These are phyloP conservation scores for Macrotis lagotis DNA, from an alignment of 2,113 vertebrate genomes.

Conservation along the genomic window DNA sequence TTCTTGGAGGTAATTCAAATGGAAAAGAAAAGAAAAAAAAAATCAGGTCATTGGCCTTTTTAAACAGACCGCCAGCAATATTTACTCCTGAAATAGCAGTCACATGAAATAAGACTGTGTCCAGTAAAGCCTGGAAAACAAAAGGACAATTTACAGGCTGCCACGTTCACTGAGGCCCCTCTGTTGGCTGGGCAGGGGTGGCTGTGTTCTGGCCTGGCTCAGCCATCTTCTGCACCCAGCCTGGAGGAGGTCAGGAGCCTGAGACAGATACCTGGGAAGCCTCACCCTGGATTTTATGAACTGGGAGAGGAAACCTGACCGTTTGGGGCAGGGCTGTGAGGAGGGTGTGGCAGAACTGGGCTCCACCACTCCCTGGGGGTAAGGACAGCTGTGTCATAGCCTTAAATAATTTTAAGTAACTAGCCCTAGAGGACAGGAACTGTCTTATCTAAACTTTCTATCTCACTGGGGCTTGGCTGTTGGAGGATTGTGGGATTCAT, in stretches of 20 bases:
- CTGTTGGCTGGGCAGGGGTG: slow-evolving; percentile 63
- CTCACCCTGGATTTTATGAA: not conserved
- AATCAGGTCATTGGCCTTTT: slow-evolving; percentile 87
- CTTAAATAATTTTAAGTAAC: not conserved
- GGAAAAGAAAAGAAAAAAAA: slow-evolving; percentile 74
- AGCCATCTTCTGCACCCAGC: slow-evolving; percentile 27
- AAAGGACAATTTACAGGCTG: slow-evolving; percentile 84
- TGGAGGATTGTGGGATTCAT: not conserved
- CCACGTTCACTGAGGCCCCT: slow-evolving; percentile 68
- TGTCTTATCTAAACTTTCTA: not conserved
- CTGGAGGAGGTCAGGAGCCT: not conserved
- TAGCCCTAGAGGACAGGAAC: not conserved
- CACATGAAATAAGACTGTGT: slow-evolving; percentile 85
- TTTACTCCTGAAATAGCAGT: slow-evolving; percentile 88
- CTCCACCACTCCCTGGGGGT: not conserved
- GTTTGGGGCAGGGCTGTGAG: not conserved
- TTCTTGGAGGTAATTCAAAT: slow-evolving; percentile 83
- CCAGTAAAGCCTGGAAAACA: slow-evolving; percentile 84
- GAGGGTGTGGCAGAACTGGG: not conserved
- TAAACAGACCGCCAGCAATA: slow-evolving; percentile 85
- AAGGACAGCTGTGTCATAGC: not conserved
- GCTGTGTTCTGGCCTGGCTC: slow-evolving; percentile 46
- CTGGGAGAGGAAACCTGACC: slow-evolving; percentile 7
- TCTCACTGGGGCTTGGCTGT: not conserved
- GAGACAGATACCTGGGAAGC: slow-evolving; percentile 29